phyloP scores from a whole-genome alignment of 2,797 vertebrate species.

The Fistularia tabacaria region DNA sequence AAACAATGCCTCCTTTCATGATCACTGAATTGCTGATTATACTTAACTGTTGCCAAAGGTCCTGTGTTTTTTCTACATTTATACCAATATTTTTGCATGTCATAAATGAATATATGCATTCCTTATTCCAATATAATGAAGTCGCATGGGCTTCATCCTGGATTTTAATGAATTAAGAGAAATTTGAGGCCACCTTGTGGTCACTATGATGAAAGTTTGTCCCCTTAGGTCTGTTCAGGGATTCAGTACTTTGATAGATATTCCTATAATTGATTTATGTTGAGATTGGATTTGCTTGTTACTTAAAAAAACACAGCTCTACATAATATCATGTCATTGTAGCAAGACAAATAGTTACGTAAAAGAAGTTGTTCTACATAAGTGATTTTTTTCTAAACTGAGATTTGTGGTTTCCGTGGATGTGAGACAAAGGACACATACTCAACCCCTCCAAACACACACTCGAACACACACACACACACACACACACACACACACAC shows the following conservation, averaged over 20 bases:
- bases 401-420: no score
- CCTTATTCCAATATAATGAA: conserved; percentile 34
- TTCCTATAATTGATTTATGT: no score
- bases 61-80: conserved; percentile 48
- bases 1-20: conserved; percentile 40
- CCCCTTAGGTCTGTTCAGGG: background rate
- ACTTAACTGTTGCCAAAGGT: conserved; percentile 47
- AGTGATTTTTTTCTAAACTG: no score
- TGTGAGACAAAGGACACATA: no score
- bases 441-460: no score
- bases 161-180: conserved; percentile 13
- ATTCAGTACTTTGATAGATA: background rate
- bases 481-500: no score
- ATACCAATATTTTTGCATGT: conserved; percentile 62
- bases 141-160: conserved; percentile 9
- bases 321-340: no score
- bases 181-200: conserved; percentile 58
- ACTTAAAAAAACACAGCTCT: no score
- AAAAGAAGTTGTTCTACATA: no score
- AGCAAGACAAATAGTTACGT: no score
- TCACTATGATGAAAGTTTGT: background rate
- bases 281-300: no score
- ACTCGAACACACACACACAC: no score
- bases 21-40: conserved; percentile 32
- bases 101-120: conserved; percentile 28